phyloP scores from a whole-genome alignment of 1,140 invertebrate species.

The Caenorhabditis elegans region DNA sequence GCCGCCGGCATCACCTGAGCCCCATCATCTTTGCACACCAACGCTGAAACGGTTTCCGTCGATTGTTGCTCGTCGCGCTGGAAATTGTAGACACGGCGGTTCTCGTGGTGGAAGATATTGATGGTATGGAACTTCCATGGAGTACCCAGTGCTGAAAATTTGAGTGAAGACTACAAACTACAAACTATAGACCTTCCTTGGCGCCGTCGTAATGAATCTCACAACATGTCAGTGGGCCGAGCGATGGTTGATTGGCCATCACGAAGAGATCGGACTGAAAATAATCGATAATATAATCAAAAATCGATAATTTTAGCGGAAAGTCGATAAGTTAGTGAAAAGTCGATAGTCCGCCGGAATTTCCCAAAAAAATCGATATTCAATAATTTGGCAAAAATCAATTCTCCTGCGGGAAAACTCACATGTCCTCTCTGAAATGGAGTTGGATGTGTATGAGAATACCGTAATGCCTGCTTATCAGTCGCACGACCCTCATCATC shows the following conservation, averaged over 20 bases:
- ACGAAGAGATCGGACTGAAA: not conserved
- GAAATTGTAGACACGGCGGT: not conserved
- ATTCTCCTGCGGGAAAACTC: too few species aligned
- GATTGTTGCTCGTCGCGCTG: not conserved
- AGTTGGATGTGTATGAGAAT: not conserved
- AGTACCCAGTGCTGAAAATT: not conserved
- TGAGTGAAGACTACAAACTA: not conserved
- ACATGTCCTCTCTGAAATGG: not conserved
- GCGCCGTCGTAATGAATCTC: not conserved
- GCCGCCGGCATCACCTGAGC: not conserved
- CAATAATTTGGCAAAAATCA: too few species aligned
- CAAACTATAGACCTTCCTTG: not conserved
- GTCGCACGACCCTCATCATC: slow-evolving; percentile 1
- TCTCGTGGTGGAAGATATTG: not conserved
- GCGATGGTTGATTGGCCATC: not conserved
- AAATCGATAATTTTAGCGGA: too few species aligned
- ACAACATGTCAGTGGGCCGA: not conserved
- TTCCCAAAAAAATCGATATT: too few species aligned
- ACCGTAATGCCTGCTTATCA: not conserved
- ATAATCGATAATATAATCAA: too few species aligned
- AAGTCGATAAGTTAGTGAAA: too few species aligned
- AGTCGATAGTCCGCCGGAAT: too few species aligned
- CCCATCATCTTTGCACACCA: not conserved
- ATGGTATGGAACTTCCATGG: not conserved
- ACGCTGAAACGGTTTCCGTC: not conserved